A percentile compares a stretch with the other conserved stretches of the same genome.
These are phyloP conservation scores for Passer domesticus DNA, from an alignment of 2,113 vertebrate species.

Conservation along the genomic window DNA sequence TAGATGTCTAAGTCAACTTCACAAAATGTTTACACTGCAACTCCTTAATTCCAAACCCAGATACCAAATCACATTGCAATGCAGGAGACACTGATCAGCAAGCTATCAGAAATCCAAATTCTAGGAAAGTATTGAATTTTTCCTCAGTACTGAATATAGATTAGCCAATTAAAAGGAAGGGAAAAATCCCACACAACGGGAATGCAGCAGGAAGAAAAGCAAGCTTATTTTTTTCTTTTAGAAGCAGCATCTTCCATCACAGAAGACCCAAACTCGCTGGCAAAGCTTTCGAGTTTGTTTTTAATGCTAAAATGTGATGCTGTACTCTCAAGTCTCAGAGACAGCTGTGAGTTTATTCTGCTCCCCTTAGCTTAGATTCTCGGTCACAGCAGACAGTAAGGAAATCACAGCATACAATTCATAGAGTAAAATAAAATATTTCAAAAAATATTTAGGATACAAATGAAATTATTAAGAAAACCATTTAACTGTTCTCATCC, in stretches of 20 bases:
- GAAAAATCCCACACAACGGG: rapidly evolving
- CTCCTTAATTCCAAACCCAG: not conserved
- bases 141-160: not conserved
- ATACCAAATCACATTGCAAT: not conserved
- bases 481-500: not conserved
- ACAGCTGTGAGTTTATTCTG: not conserved
- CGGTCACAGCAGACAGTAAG: not conserved
- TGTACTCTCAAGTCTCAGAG: not conserved
- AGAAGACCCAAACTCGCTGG: not conserved
- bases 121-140: not conserved
- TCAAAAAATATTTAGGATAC: not conserved
- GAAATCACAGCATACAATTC: not conserved
- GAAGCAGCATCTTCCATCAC: not conserved
- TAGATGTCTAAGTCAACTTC: not conserved
- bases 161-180: not conserved
- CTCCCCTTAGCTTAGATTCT: not conserved
- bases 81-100: not conserved
- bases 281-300: not conserved
- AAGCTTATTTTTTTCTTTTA: not conserved
- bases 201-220: not conserved
- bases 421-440: not conserved
- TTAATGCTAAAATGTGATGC: not conserved
- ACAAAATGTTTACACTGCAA: not conserved
- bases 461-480: not conserved
- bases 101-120: not conserved